Conservation (phyloP, 2,888 invertebrate genomes). For the Habrosyne pyritoides region DNA sequence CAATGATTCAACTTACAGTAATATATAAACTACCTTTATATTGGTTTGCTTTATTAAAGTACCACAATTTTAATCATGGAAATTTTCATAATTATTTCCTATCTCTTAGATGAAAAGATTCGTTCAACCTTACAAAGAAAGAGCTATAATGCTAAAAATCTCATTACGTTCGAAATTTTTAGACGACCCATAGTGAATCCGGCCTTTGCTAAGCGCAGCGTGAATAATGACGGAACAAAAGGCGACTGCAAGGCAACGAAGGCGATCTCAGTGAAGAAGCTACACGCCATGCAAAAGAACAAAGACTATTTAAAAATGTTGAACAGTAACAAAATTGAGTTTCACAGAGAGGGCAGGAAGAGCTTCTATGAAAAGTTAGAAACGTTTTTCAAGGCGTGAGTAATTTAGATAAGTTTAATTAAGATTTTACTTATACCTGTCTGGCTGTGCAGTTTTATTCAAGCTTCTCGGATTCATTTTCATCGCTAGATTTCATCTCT, state of each 20-base stretch:
- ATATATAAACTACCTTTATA: too few relatives aligned
- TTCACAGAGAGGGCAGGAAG: constrained; percentile 85
- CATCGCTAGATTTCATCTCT: too few relatives aligned
- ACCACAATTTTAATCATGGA: too few relatives aligned
- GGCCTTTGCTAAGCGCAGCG: constrained; percentile 76
- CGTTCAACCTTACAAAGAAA: background rate
- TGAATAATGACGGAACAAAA: constrained; percentile 33
- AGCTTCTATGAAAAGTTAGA: constrained; percentile 86
- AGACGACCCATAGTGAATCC: constrained; percentile 73
- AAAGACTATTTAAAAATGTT: constrained; percentile 51
- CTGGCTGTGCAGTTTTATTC: constrained; percentile 21
- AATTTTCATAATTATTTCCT: background rate
- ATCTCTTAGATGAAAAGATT: background rate
- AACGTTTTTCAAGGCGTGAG: constrained; percentile 85
- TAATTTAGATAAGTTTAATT: constrained; percentile 35
- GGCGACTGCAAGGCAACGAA: constrained; percentile 17
- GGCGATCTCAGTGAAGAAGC: constrained; percentile 44
- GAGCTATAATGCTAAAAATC: background rate
- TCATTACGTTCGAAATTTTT: constrained; percentile 27
- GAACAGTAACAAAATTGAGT: constrained; percentile 61
- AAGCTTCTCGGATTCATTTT: too few relatives aligned
- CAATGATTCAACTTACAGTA: too few relatives aligned
- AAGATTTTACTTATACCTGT: constrained; percentile 25
- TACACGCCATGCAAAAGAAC: constrained; percentile 61
- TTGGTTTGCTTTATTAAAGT: too few relatives aligned